A percentile compares a stretch with the other conserved stretches of the same genome.
These are phyloP conservation scores for Amphiprion ocellaris DNA, from an alignment of 2,113 vertebrate species.

Conservation along the genomic window DNA sequence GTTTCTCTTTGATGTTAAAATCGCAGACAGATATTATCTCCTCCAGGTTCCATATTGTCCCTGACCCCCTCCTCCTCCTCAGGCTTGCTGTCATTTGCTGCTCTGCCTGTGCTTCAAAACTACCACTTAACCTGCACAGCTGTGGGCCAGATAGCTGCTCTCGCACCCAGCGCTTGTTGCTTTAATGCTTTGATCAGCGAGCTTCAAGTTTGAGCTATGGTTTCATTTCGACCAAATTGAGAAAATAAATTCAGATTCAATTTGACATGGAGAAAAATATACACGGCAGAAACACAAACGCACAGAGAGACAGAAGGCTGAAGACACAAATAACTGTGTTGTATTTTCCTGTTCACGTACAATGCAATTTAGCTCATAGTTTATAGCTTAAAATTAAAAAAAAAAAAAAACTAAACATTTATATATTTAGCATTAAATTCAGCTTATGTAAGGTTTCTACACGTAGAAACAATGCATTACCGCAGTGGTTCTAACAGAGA, in stretches of 20 bases:
- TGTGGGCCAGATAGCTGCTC: constrained; percentile 42
- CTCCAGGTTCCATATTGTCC: constrained; percentile 44
- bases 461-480: not conserved
- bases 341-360: too few species aligned
- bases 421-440: not conserved
- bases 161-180: constrained; percentile 6
- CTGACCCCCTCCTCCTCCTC: constrained; percentile 33
- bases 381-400: too few species aligned
- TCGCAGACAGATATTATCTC: constrained; percentile 58
- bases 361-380: not conserved
- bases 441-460: not conserved
- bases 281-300: not conserved
- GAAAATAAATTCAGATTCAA: constrained; percentile 60
- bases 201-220: constrained; percentile 65
- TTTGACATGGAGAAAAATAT: constrained; percentile 4
- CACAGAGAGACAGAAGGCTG: not conserved
- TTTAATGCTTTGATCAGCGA: constrained; percentile 37
- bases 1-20: constrained; percentile 41
- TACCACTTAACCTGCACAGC: constrained; percentile 57
- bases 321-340: not conserved
- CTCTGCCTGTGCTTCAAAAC: constrained; percentile 39
- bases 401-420: too few species aligned
- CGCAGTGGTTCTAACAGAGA: not conserved
- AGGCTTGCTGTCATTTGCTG: constrained; percentile 43
- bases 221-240: constrained; percentile 56